phyloP scores from a whole-genome alignment of 2,888 invertebrate genomes.

The Helicoverpa assulta region DNA sequence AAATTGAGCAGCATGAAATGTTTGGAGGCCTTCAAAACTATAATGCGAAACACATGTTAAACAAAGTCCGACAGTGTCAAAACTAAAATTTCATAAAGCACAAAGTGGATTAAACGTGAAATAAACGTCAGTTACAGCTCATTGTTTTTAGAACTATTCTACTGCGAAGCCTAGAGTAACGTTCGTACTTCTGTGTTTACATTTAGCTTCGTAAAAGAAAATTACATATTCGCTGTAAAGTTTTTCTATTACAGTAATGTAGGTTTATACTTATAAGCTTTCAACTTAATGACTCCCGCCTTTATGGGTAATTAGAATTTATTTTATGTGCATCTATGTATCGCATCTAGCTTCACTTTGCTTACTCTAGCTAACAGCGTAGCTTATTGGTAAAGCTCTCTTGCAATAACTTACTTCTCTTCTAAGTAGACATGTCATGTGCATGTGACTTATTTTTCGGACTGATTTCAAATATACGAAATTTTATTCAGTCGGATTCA shows the following conservation, averaged over 20 bases:
- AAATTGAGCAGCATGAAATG: constrained; percentile 29
- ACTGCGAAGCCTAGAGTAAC: constrained; percentile 35
- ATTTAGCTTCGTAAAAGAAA: constrained; percentile 44
- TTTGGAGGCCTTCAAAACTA: constrained; percentile 12
- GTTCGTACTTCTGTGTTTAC: constrained; percentile 45
- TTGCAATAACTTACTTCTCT: not conserved
- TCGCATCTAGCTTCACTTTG: constrained; percentile 17
- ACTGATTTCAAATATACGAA: too few relatives aligned
- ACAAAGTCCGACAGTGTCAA: constrained; percentile 59
- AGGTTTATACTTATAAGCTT: constrained; percentile 31
- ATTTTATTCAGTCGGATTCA: too few relatives aligned
- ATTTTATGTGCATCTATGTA: constrained; percentile 30
- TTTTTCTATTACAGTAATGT: constrained; percentile 52
- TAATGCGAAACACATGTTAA: constrained; percentile 33
- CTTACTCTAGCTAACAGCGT: not conserved
- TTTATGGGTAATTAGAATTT: constrained; percentile 23
- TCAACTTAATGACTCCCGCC: constrained; percentile 36
- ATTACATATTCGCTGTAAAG: constrained; percentile 46
- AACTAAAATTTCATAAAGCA: constrained; percentile 59
- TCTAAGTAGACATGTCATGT: too few relatives aligned
- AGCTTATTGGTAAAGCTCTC: not conserved
- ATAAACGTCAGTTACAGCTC: constrained; percentile 60
- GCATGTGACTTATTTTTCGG: too few relatives aligned
- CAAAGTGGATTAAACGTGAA: constrained; percentile 66
- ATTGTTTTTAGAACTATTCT: constrained; percentile 58